phyloP scores from a whole-genome alignment of 2,888 invertebrate genomes.

The Agrotis ipsilon region DNA sequence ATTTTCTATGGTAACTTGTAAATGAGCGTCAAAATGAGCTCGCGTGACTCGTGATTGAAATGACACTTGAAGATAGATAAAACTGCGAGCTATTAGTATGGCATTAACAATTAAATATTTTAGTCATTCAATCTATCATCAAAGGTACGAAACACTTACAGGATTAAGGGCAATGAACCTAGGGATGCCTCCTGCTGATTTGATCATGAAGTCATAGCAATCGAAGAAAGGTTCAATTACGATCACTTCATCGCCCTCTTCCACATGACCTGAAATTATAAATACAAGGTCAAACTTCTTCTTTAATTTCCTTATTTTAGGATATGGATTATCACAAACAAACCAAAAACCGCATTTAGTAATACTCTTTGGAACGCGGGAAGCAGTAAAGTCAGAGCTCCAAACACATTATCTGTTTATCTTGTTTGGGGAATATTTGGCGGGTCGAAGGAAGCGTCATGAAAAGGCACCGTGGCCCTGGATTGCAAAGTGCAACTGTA shows the following conservation, averaged over 20 bases:
- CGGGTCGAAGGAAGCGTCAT: too few species aligned
- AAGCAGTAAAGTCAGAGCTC: background rate
- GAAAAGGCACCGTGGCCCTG: too few species aligned
- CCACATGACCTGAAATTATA: constrained; percentile 93
- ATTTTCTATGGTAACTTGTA: too few species aligned
- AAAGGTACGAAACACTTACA: constrained; percentile 90
- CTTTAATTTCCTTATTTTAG: background rate
- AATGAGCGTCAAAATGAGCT: background rate
- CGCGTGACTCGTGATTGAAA: background rate
- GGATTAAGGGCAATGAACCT: constrained; percentile 97
- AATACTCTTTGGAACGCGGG: background rate
- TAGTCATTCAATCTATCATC: too few species aligned
- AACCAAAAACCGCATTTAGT: too few species aligned
- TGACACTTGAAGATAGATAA: background rate
- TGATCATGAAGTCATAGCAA: constrained; percentile 99
- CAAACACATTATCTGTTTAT: background rate
- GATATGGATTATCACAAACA: too few species aligned
- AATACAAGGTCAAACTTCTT: background rate
- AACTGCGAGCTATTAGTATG: background rate
- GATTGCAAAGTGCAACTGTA: too few species aligned
- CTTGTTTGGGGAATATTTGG: too few species aligned
- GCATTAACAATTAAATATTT: background rate
- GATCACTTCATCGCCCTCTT: constrained; percentile 97
- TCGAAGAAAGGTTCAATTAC: constrained; percentile 99
- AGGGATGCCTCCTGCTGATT: constrained; percentile 96